These are phyloP conservation scores for Protomyctophum bolini DNA, from an alignment of 2,113 vertebrate genomes.

Conservation along the genomic window DNA sequence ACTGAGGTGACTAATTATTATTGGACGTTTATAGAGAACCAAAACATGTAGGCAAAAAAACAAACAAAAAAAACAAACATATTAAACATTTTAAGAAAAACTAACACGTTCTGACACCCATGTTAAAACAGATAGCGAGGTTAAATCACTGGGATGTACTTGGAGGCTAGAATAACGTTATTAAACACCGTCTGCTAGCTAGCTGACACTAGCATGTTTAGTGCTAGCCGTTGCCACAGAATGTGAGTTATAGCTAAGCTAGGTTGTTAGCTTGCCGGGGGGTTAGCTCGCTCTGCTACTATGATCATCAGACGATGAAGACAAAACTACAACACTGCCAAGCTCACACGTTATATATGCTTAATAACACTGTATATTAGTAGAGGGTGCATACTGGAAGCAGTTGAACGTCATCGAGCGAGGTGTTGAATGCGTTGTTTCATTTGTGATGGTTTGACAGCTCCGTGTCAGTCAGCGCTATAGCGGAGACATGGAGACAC, in stretches of 20 bases:
- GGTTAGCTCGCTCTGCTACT: constrained; percentile 55
- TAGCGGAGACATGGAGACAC: constrained; percentile 71
- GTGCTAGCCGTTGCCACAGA: constrained; percentile 39
- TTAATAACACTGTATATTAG: too few species aligned
- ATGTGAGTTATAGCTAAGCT: constrained; percentile 42
- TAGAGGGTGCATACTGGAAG: not conserved
- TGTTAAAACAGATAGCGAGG: not conserved
- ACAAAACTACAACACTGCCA: not conserved
- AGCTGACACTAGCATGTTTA: constrained; percentile 47
- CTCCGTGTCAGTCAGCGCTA: constrained; percentile 43
- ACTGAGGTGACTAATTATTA: constrained; percentile 49
- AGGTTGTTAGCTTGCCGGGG: constrained; percentile 62
- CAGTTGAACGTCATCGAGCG: constrained; percentile 4
- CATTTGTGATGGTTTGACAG: constrained; percentile 69
- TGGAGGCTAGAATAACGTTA: constrained; percentile 15
- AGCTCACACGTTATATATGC: not conserved
- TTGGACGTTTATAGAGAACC: not conserved
- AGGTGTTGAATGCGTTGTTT: constrained; percentile 39
- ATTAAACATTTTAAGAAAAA: not conserved
- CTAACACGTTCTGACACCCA: too few species aligned
- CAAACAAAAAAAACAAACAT: not conserved
- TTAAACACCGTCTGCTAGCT: constrained; percentile 49
- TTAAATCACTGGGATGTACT: not conserved
- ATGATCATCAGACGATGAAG: not conserved
- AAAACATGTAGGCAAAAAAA: not conserved